phyloP scores from a whole-genome alignment of 2,888 invertebrate genomes.

The Caenorhabditis auriculariae region DNA sequence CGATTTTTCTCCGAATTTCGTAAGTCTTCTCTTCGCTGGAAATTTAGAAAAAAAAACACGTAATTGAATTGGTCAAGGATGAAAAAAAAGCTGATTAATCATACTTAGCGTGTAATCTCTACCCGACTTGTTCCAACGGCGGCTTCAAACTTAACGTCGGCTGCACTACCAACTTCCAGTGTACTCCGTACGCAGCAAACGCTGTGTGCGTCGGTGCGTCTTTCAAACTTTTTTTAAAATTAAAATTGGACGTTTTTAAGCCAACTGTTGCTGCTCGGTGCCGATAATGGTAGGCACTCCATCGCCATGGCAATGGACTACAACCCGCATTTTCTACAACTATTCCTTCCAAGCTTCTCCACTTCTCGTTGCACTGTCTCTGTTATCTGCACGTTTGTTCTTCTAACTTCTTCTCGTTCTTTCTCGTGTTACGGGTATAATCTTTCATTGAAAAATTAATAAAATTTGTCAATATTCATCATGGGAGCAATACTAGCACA shows the following conservation, averaged over 20 bases:
- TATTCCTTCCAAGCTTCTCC: neutral
- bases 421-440: neutral
- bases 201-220: constrained; percentile 31
- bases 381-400: neutral
- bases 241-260: constrained; percentile 10
- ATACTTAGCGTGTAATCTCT: constrained; percentile 36
- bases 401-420: neutral
- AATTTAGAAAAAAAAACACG: neutral
- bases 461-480: neutral
- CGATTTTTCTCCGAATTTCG: constrained; percentile 35
- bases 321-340: constrained; percentile 15
- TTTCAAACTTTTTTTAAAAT: too few species aligned
- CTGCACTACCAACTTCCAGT: constrained; percentile 26
- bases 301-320: constrained; percentile 10
- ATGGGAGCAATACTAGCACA: too few species aligned
- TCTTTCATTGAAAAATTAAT: neutral
- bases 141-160: constrained; percentile 41
- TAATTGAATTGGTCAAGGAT: neutral
- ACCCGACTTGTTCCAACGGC: constrained; percentile 36
- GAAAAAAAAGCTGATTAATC: neutral
- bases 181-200: constrained; percentile 18
- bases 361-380: neutral
- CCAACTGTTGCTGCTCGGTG: constrained; percentile 31
- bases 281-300: constrained; percentile 16
- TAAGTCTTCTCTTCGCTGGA: constrained; percentile 14